phyloP scores from a whole-genome alignment of 2,888 invertebrate genomes.

The Watsonalla binaria region DNA sequence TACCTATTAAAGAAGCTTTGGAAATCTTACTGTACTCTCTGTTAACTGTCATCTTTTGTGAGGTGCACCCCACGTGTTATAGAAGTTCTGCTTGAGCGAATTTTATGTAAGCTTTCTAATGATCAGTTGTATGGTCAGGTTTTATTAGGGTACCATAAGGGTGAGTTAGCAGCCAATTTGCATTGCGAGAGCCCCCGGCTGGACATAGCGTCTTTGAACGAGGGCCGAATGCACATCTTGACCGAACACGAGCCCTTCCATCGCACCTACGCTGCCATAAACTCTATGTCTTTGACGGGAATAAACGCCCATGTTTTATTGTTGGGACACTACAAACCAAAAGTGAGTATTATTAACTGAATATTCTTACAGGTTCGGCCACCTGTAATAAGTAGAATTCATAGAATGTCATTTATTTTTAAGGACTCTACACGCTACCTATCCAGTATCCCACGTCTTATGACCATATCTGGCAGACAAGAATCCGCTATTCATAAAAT shows the following conservation, averaged over 20 bases:
- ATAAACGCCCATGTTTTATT: conserved; percentile 40
- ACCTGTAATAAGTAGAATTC: background rate
- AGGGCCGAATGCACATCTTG: conserved; percentile 75
- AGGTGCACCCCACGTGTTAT: too few species aligned
- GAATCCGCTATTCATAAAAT: conserved; percentile 49
- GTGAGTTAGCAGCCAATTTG: conserved; percentile 83
- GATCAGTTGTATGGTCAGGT: conserved; percentile 37
- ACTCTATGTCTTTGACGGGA: conserved; percentile 40
- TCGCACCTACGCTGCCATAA: conserved; percentile 56
- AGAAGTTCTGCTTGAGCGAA: background rate
- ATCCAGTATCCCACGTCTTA: conserved; percentile 61
- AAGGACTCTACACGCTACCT: conserved; percentile 40
- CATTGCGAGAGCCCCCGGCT: conserved; percentile 79
- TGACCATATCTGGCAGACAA: conserved; percentile 77
- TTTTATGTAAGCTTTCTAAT: background rate
- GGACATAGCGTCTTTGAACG: conserved; percentile 62
- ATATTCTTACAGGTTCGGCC: background rate
- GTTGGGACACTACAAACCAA: conserved; percentile 39
- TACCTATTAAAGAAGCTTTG: background rate
- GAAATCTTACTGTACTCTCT: background rate
- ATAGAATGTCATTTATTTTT: conserved; percentile 1
- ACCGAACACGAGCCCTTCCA: conserved; percentile 74
- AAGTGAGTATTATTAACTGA: conserved; percentile 27
- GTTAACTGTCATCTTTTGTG: conserved; percentile 3
- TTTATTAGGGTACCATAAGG: conserved; percentile 81